Percentiles rank a stretch among this genome's conserved stretches.
phyloP scores from a whole-genome alignment of 2,797 vertebrate genomes.

The Rhadinocentrus ornatus region DNA sequence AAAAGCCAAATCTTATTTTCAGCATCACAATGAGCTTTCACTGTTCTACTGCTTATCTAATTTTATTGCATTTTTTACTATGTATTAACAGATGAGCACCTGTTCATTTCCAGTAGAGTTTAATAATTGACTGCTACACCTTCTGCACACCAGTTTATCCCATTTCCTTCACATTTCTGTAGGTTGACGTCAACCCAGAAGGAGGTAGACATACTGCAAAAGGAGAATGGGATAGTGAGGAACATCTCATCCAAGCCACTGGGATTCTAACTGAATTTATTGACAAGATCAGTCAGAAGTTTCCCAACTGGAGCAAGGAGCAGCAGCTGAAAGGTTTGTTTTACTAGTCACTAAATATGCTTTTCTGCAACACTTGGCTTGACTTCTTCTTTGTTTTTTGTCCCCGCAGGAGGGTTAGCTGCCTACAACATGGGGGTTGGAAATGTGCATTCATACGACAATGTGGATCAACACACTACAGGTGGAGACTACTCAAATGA shows the following conservation, averaged over 20 bases:
- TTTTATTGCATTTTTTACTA: too few species aligned
- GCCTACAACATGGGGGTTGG: conserved; percentile 61
- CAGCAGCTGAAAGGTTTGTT: conserved; percentile 69
- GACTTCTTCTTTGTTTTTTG: conserved; percentile 6
- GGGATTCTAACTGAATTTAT: conserved; percentile 48
- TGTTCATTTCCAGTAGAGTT: too few species aligned
- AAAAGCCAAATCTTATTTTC: too few species aligned
- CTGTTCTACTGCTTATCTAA: too few species aligned
- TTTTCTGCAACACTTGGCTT: too few species aligned
- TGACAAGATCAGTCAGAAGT: not conserved
- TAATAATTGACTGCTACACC: too few species aligned
- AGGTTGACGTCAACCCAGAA: conserved; percentile 52
- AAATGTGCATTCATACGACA: not conserved
- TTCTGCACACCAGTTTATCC: not conserved
- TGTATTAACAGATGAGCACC: too few species aligned
- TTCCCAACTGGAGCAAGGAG: not conserved
- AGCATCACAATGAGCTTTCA: too few species aligned
- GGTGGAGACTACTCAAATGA: conserved; percentile 61
- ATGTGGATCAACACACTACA: conserved; percentile 23
- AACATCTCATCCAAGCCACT: conserved; percentile 54
- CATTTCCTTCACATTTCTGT: not conserved
- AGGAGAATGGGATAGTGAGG: conserved; percentile 46
- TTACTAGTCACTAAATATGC: not conserved
- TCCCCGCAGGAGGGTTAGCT: conserved; percentile 52
- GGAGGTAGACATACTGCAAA: not conserved